A percentile compares a stretch with the other conserved stretches of the same genome.
These are phyloP conservation scores for Fulmarus glacialis DNA, from an alignment of 2,113 vertebrate genomes.

Conservation along the genomic window DNA sequence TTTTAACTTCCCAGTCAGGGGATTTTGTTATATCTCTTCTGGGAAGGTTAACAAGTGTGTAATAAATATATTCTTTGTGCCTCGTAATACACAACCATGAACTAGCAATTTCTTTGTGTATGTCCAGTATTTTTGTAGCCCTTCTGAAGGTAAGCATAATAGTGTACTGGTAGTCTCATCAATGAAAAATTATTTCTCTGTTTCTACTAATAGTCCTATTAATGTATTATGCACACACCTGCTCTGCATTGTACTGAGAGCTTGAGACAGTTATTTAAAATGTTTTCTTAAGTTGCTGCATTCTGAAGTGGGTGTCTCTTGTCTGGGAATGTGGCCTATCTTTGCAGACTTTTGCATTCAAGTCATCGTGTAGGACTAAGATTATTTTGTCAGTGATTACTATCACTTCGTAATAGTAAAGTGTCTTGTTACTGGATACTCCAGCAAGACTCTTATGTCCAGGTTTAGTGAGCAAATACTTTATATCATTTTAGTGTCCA, in stretches of 20 bases:
- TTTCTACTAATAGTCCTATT: not conserved
- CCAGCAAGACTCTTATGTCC: not conserved
- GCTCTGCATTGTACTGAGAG: not conserved
- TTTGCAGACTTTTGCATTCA: not conserved
- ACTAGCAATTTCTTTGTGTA: not conserved
- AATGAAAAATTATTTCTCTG: not conserved
- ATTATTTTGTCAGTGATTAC: not conserved
- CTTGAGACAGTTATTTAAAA: not conserved
- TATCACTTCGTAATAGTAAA: not conserved
- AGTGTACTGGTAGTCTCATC: not conserved
- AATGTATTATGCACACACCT: not conserved
- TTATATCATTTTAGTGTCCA: not conserved
- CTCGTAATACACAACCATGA: not conserved
- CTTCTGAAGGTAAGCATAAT: not conserved
- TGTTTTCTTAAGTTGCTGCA: not conserved
- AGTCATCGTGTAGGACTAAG: not conserved
- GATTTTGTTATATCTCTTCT: not conserved
- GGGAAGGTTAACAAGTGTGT: not conserved
- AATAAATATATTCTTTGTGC: not conserved
- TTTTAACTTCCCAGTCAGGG: not conserved
- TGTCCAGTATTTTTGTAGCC: not conserved
- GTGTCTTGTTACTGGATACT: not conserved
- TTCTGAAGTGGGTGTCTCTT: not conserved
- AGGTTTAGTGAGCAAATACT: not conserved
- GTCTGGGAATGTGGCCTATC: not conserved